phyloP scores from a whole-genome alignment of 2,888 invertebrate genomes.

The Neoitamus cyanurus region DNA sequence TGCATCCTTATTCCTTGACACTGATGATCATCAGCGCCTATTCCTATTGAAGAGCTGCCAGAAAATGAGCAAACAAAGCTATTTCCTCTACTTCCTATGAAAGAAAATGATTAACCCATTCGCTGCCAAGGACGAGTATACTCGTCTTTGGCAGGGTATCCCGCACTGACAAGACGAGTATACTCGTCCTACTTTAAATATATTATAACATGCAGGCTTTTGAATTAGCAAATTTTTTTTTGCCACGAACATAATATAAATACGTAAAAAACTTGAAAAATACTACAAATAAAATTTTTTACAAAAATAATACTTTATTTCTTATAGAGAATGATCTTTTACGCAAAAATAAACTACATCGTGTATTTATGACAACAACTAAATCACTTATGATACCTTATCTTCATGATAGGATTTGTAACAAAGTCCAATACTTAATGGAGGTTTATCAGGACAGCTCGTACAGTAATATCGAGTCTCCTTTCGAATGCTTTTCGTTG shows the following conservation, averaged over 20 bases:
- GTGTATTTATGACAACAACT: constrained; percentile 33
- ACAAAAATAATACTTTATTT: constrained; percentile 21
- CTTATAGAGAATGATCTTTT: constrained; percentile 13
- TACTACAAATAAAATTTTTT: constrained; percentile 24
- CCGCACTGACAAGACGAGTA: too few relatives aligned
- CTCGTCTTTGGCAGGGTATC: too few relatives aligned
- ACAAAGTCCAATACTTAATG: constrained; percentile 31
- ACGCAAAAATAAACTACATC: not conserved
- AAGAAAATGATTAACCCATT: too few relatives aligned
- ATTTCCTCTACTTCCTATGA: too few relatives aligned
- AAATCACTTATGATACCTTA: not conserved
- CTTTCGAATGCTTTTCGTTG: constrained; percentile 31
- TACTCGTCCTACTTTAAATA: not conserved
- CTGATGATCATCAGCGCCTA: too few relatives aligned
- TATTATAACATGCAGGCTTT: constrained; percentile 11
- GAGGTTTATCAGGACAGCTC: constrained; percentile 43
- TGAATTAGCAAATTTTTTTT: constrained; percentile 12
- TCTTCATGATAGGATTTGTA: constrained; percentile 22
- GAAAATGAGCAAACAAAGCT: too few relatives aligned
- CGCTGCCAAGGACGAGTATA: too few relatives aligned
- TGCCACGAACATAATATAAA: constrained; percentile 25
- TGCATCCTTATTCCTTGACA: too few relatives aligned
- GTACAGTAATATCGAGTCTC: constrained; percentile 46
- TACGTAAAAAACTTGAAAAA: constrained; percentile 29
- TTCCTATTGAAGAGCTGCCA: too few relatives aligned